Evolutionary conservation across 2,888 invertebrate genomes (phyloP), one percentile per base, ranked within the genome.

Genomic region (Baronia brevicornis): DNA sequence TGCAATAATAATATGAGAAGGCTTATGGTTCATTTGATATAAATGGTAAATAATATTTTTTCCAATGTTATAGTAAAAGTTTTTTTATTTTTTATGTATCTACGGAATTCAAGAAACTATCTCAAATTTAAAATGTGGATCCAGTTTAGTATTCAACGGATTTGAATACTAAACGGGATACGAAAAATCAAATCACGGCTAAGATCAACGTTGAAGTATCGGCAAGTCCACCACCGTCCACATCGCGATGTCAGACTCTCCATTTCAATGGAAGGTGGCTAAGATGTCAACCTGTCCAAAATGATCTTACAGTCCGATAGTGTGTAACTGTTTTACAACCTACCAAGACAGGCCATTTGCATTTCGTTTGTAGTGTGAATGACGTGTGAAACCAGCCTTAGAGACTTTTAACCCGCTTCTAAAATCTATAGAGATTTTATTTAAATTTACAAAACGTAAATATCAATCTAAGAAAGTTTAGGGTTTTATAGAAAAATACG

Each of bases 171-270:
- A 58, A 60, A 59, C 57, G 56, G 60, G 62, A 66, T 62, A 58
- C 60, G 46, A 60, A 26, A 61, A 71, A 46, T 60, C 34, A 61
- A 74, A 79, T 82, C 80, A 63, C 48, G 57, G 48, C 53, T 62
- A 66, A 66, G 60, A 78, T 80, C 80, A 64, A 69, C 68, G 71
- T 67, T 56, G 54, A 42, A 44, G 46, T 49, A 55, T 53, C 61
- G 48, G 41, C 51, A 44, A 39, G 43, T 46, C 46, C 46, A 54
- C 50, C 50, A 36, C 48, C 41, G 51, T 48, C 47, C 51, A 39
- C 44, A 48, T 54, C 51, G 37, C 49, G 42, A 48, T 49, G 46
- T 53, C 48, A 48, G 53, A 48, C 51, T 48, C 44, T 42, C 46
- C 49, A 48, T 33, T 42, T 41, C 36, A 39, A 33, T 36, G 37